These are phyloP conservation scores for Eubucco bourcierii DNA, from an alignment of 2,113 vertebrate genomes.

Conservation along the genomic window DNA sequence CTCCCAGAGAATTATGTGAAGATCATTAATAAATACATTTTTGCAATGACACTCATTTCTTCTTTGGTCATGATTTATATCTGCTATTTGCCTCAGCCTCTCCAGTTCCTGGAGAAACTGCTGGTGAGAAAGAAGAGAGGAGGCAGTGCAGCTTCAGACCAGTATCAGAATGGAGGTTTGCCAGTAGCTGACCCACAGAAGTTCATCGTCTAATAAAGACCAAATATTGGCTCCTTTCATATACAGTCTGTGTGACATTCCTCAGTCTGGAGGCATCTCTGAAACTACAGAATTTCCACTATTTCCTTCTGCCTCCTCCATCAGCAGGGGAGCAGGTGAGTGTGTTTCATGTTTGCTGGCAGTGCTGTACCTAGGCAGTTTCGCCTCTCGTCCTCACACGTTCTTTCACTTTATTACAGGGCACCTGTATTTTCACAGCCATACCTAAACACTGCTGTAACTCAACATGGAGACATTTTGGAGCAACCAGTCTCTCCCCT, in stretches of 20 bases:
- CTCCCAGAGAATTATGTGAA: conserved; percentile 54
- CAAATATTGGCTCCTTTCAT: not conserved
- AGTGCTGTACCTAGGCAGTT: not conserved
- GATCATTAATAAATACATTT: conserved; percentile 68
- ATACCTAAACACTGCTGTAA: not conserved
- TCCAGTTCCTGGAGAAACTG: not conserved
- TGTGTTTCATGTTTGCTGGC: not conserved
- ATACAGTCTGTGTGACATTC: not conserved
- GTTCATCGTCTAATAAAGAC: not conserved
- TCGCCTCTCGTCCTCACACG: accelerated
- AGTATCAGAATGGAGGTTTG: not conserved
- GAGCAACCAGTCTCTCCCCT: not conserved
- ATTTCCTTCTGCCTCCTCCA: not conserved
- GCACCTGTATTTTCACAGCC: not conserved
- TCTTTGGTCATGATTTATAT: conserved; percentile 58
- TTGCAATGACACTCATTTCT: conserved; percentile 50
- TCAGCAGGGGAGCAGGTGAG: not conserved
- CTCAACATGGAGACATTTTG: not conserved
- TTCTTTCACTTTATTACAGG: not conserved
- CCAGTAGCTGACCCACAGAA: not conserved
- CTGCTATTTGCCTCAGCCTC: conserved; percentile 20
- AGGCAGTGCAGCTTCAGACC: not conserved
- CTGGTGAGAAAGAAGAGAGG: not conserved
- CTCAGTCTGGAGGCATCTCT: not conserved
- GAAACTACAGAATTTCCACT: not conserved